A percentile compares a stretch with the other conserved stretches of the same genome.
Conservation (phyloP, 2,113 vertebrate species). For the Genyomyrus donnyi region DNA sequence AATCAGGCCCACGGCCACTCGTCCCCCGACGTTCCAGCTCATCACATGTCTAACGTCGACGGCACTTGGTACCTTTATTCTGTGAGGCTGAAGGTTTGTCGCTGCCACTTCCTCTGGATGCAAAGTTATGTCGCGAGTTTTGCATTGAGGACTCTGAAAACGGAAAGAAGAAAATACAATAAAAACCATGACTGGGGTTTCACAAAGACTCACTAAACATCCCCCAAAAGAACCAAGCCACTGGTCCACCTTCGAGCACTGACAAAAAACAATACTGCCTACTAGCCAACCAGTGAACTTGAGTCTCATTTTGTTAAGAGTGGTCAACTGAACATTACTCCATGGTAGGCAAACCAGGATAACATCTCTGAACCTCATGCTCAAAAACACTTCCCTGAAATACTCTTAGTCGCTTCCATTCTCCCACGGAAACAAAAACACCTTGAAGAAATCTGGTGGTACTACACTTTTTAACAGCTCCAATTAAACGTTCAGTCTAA, state of each 20-base stretch:
- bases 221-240: background rate
- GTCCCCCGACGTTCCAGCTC: background rate
- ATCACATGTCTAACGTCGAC: background rate
- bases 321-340: background rate
- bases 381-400: background rate
- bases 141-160: constrained; percentile 70
- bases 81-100: constrained; percentile 81
- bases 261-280: too few relatives aligned
- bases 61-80: constrained; percentile 72
- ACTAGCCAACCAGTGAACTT: background rate
- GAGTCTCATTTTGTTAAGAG: too few relatives aligned
- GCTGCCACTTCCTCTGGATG: constrained; percentile 67
- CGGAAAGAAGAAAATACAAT: constrained; percentile 30
- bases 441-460: background rate
- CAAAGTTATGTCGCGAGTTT: constrained; percentile 86
- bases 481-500: background rate
- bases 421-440: background rate
- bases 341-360: background rate
- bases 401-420: background rate
- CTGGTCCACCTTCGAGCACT: background rate
- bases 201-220: background rate
- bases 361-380: background rate
- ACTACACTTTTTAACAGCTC: background rate
- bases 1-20: background rate
- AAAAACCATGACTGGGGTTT: constrained; percentile 22